Base-by-base conservation (phyloP, 2,888 invertebrate species). In the Gandaritis pyraliata region DNA sequence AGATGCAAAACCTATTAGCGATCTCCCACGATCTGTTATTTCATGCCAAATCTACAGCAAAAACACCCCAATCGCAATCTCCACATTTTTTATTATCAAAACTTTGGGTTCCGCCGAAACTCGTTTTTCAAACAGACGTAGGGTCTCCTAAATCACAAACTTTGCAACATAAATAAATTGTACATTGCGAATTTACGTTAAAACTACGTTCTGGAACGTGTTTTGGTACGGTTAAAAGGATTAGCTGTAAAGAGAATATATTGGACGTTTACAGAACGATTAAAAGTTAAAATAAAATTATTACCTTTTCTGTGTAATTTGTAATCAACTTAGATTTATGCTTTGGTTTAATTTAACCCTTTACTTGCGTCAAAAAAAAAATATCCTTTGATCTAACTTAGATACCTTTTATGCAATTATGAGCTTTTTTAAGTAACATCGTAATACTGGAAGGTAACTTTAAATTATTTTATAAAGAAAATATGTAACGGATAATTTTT, bases 151-250 rank as follows among this genome's bases (percentile, higher is more conserved):
- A 65, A 68, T 68, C 65, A 65, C 57, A 39, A 68, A 68, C 58
- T 68, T 68, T 23, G 60, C 60, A 56, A 61, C 65, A 68, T 68
- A 68, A 65, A 68, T 68, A 68, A 65, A 60, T 63, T 52, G 55
- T 51, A 46, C 57, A 38, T 50, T 46, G 46, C 29, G 55, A 52
- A 56, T 52, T 52, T 52, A 50, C 55, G 50, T 48, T 63, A 43
- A 61, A 58, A 59, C 52, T 62, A 61, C 68, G 61, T 36, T 53
- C 33, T 54, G 50, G 38, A 55, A 62, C 51, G 63, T 48, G 56
- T 59, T 64, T 56, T 33, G 49, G 53, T 54, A 41, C 30, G 18
- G 48, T 58, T 59, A 49, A 64, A 64, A 29, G 52, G 59, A 64
- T 59, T 59, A 64, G 47, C 56, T 13, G 48, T 59, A 53, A 64